Base-by-base conservation (phyloP, 2,113 vertebrate species). In the Heterocephalus glaber region DNA sequence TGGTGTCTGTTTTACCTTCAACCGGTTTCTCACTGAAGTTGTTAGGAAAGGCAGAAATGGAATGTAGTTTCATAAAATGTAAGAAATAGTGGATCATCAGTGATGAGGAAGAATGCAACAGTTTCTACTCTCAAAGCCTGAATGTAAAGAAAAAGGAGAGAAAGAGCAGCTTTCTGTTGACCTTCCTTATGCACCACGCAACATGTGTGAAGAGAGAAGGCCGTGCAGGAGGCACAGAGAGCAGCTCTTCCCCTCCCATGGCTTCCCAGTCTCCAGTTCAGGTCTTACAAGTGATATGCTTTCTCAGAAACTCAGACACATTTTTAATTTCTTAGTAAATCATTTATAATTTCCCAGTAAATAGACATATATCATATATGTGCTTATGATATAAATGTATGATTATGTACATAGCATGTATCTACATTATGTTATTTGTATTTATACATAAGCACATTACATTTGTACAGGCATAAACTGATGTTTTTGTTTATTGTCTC, bases 251-350 rank as follows among this genome's bases (percentile, higher is more conserved):
- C 12, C 5, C n/a, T 80, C 38, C 12, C 5, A 35, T 0, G 16
- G 3, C 52, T 41, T 9, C 56, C 81, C 52, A 60, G 17, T n/a
- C 22, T 17, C 17, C n/a, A 6, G 28, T 54, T 24, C 16, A 58
- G n/a, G 5, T 38, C 33, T 11, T 8, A 0, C 24, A 19, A 11
- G 49, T 49, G 3, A 30, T n/a, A 17, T 1, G 2, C 14, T 91
- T 52, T 47, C 77, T 89, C 30, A 74, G n/a, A 83, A 79, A 84
- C 60, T 1, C 30, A 38, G 1, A 35, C 28, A 30, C 5, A 1
- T 22, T 92, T 90, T 38, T 81, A 76, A 60, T 90, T 94, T 74
- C 7, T 56, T 35, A 72, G 11, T 83, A 86, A 94, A 87, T 87
- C 22, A 56, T 38, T 93, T 68, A 72, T 12, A 83, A 8, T 33